These are phyloP conservation scores for Linnaemya tessellans DNA, from an alignment of 2,888 invertebrate genomes.

Conservation along the genomic window DNA sequence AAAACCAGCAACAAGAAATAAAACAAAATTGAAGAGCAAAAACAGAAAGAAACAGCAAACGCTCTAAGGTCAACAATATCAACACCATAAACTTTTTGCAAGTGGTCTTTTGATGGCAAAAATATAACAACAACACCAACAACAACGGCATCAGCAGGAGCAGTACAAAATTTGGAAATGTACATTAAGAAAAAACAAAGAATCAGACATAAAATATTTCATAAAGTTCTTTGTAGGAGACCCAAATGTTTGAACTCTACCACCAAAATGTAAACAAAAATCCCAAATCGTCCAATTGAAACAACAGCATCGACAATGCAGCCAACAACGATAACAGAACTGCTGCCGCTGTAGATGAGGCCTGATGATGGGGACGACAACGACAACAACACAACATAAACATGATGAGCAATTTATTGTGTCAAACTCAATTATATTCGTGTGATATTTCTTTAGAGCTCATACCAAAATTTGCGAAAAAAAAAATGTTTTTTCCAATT, in stretches of 20 bases:
- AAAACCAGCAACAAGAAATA: slow-evolving; percentile 55
- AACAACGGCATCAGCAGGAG: slow-evolving; percentile 74
- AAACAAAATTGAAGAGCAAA: slow-evolving; percentile 20
- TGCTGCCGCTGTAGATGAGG: slow-evolving; percentile 10
- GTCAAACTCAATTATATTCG: slow-evolving; percentile 84
- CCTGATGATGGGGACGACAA: slow-evolving; percentile 53
- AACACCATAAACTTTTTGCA: slow-evolving; percentile 71
- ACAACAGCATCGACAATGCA: slow-evolving; percentile 50
- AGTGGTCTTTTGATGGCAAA: slow-evolving; percentile 50
- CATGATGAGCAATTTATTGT: slow-evolving; percentile 84
- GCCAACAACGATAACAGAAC: slow-evolving; percentile 37
- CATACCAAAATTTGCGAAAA: slow-evolving; percentile 56
- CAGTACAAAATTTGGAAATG: slow-evolving; percentile 44
- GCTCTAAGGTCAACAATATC: slow-evolving; percentile 80
- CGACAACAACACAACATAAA: slow-evolving; percentile 77
- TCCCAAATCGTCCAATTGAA: slow-evolving; percentile 70
- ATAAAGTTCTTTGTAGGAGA: slow-evolving; percentile 61
- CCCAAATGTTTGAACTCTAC: slow-evolving; percentile 65
- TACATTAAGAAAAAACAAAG: slow-evolving; percentile 27
- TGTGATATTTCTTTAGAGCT: slow-evolving; percentile 80
- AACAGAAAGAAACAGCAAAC: slow-evolving; percentile 68
- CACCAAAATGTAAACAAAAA: slow-evolving; percentile 47
- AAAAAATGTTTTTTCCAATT: not conserved
- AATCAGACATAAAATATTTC: slow-evolving; percentile 57
- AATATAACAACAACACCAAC: slow-evolving; percentile 11